phyloP scores from a whole-genome alignment of 1,140 invertebrate species.

The Anadara kagoshimensis region DNA sequence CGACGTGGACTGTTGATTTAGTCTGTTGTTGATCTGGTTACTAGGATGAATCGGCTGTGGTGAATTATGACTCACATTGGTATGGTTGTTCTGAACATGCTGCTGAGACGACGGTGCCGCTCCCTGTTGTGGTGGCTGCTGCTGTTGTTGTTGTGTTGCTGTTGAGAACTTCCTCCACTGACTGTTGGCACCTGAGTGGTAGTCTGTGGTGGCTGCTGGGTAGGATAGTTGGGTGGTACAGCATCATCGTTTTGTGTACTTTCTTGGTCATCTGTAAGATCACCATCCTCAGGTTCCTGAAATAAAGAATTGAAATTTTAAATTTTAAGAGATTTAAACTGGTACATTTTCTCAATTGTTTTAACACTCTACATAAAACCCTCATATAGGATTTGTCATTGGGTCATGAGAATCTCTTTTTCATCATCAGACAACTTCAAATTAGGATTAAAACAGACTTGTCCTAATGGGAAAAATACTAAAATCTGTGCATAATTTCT shows the following conservation, averaged over 20 bases:
- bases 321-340: not conserved
- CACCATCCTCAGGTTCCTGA: slow-evolving; percentile 71
- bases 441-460: not conserved
- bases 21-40: slow-evolving; percentile 65
- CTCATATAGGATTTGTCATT: not conserved
- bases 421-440: not conserved
- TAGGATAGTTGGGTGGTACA: slow-evolving; percentile 34
- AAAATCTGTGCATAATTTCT: not conserved
- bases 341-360: not conserved
- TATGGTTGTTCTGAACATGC: slow-evolving; percentile 59
- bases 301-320: slow-evolving; percentile 3
- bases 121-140: not conserved
- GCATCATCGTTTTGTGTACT: slow-evolving; percentile 65
- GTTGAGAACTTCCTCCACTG: slow-evolving; percentile 4
- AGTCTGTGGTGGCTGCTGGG: slow-evolving; percentile 21
- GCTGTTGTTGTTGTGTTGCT: not conserved
- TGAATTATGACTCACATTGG: slow-evolving; percentile 44
- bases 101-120: slow-evolving; percentile 27
- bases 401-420: not conserved
- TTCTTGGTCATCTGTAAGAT: slow-evolving; percentile 73
- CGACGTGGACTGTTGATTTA: slow-evolving; percentile 54
- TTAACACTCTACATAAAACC: not conserved
- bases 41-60: slow-evolving; percentile 55
- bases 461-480: not conserved
- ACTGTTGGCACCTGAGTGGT: slow-evolving; percentile 13